A percentile compares a stretch with the other conserved stretches of the same genome.
These are phyloP conservation scores for Chaitophorus viminalis DNA, from an alignment of 2,888 invertebrate species.

Conservation along the genomic window DNA sequence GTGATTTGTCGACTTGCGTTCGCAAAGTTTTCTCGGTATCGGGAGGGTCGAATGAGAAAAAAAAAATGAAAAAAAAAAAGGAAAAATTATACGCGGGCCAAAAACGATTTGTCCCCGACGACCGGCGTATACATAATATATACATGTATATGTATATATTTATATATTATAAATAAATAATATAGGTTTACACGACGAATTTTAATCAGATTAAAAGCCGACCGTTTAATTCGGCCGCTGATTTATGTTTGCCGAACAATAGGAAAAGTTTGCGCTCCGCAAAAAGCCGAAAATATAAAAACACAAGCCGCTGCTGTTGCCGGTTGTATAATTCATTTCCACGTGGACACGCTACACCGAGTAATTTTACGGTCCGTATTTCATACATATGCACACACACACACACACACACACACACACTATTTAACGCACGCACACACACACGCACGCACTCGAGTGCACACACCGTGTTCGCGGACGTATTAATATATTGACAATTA, in stretches of 20 bases:
- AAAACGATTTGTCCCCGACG: slow-evolving; percentile 50
- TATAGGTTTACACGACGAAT: slow-evolving; percentile 21
- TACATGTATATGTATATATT: slow-evolving; percentile 2
- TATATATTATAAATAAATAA: neutral
- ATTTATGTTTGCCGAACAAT: slow-evolving; percentile 54
- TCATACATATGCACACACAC: neutral
- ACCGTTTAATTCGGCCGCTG: slow-evolving; percentile 50
- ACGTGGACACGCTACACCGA: slow-evolving; percentile 29
- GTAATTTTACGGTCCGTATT: neutral
- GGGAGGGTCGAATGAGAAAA: slow-evolving; percentile 2
- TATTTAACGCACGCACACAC: neutral
- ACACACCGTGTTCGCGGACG: too few species aligned
- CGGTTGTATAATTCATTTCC: slow-evolving; percentile 16
- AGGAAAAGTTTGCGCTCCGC: slow-evolving; percentile 42
- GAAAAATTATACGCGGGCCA: slow-evolving; percentile 43
- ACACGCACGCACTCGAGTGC: too few species aligned
- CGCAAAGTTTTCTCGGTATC: slow-evolving; percentile 28
- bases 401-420: neutral
- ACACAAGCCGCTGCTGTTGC: slow-evolving; percentile 4
- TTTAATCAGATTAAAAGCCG: slow-evolving; percentile 61
- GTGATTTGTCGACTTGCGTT: slow-evolving; percentile 45
- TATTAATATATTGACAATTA: too few species aligned
- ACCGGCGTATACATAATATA: neutral
- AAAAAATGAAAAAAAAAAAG: slow-evolving; percentile 8
- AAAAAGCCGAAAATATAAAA: slow-evolving; percentile 22